These are phyloP conservation scores for Athalia cordata DNA, from an alignment of 2,888 invertebrate genomes.

Conservation along the genomic window DNA sequence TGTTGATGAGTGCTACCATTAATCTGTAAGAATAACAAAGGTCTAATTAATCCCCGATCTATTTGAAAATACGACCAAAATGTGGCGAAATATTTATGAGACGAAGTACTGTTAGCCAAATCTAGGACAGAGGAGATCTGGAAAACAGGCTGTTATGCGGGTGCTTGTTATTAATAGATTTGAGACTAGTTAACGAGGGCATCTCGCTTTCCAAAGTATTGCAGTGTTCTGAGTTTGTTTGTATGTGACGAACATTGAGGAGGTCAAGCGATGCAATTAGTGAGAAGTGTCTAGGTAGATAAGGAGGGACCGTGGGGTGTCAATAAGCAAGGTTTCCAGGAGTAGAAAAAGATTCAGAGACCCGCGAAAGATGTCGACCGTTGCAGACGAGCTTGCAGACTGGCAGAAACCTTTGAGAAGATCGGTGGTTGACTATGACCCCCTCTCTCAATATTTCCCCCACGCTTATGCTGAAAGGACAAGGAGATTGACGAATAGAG, in stretches of 20 bases:
- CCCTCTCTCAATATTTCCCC: conserved; percentile 56
- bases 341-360: conserved; percentile 47
- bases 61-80: neutral
- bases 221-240: conserved; percentile 20
- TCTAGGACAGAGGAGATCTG: conserved; percentile 23
- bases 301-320: neutral
- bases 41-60: neutral
- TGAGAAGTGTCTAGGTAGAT: conserved; percentile 5
- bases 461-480: conserved; percentile 40
- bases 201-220: neutral
- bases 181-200: conserved; percentile 40
- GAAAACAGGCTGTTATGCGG: conserved; percentile 39
- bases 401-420: conserved; percentile 60
- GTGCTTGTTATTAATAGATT: conserved; percentile 40
- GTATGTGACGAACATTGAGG: conserved; percentile 5
- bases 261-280: conserved; percentile 33
- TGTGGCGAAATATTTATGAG: neutral
- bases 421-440: conserved; percentile 59
- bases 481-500: conserved; percentile 45
- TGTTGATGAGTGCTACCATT: conserved; percentile 79
- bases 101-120: neutral
- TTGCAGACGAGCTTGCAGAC: conserved; percentile 64
- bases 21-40: conserved; percentile 74
- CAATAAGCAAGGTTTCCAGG: conserved; percentile 30
- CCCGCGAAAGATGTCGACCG: conserved; percentile 61